A percentile compares a stretch with the other conserved stretches of the same genome.
These are phyloP conservation scores for Augochlora pura DNA, from an alignment of 1,140 invertebrate species.

Conservation along the genomic window DNA sequence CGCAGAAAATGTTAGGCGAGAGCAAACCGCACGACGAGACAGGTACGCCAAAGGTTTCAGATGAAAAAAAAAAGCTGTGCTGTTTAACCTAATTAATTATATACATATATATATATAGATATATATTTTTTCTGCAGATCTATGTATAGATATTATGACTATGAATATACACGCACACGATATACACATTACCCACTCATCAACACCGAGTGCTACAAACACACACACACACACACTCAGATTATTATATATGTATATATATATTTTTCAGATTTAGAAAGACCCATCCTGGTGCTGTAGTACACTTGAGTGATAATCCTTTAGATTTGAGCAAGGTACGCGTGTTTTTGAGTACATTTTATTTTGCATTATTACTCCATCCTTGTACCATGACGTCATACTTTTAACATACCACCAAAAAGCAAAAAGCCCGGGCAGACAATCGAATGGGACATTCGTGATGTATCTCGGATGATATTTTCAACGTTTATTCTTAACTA, in stretches of 20 bases:
- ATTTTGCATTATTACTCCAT: conserved; percentile 66
- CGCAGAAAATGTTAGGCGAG: not conserved
- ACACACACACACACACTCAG: conserved; percentile 19
- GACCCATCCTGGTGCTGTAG: conserved; percentile 96
- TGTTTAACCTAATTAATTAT: not conserved
- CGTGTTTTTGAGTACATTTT: conserved; percentile 68
- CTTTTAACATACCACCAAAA: conserved; percentile 45
- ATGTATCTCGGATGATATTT: conserved; percentile 22
- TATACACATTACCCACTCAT: not conserved
- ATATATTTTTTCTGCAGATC: too few relatives aligned
- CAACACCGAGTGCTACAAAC: not conserved
- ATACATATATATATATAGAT: conserved; percentile 11
- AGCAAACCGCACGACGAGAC: too few relatives aligned
- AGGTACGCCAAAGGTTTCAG: not conserved
- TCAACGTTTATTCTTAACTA: conserved; percentile 5
- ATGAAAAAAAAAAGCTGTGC: too few relatives aligned
- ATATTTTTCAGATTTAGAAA: conserved; percentile 91
- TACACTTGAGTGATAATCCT: conserved; percentile 97
- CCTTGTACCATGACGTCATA: conserved; percentile 58
- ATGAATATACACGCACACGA: conserved; percentile 14
- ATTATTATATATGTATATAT: conserved; percentile 60
- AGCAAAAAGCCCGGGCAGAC: conserved; percentile 21
- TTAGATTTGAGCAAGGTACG: conserved; percentile 95
- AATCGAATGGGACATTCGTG: conserved; percentile 19
- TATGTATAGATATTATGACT: conserved; percentile 12